A percentile compares a stretch with the other conserved stretches of the same genome.
Conservation (phyloP, 2,113 vertebrate genomes). For the Platysteira castanea region DNA sequence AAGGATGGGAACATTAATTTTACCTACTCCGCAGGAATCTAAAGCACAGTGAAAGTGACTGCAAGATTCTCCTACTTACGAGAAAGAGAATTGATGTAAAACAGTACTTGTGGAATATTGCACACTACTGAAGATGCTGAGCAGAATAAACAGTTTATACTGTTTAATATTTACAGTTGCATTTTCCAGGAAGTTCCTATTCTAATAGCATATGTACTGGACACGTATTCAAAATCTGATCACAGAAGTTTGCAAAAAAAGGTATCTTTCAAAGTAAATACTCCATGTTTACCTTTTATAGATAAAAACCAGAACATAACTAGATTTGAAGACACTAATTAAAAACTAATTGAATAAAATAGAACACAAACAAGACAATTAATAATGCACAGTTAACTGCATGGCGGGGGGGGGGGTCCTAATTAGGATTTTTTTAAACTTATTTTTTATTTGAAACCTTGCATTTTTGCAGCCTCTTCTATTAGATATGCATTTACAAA, state of each 20-base stretch:
- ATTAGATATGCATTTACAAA: background rate
- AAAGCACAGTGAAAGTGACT: background rate
- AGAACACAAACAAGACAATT: background rate
- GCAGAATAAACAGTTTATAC: background rate
- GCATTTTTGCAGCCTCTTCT: background rate
- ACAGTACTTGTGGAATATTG: background rate
- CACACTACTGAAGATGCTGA: background rate
- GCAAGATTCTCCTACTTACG: background rate
- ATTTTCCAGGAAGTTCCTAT: background rate
- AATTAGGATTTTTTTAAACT: background rate
- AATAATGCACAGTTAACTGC: background rate
- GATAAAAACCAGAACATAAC: background rate
- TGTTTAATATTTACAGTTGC: background rate
- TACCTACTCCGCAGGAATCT: background rate
- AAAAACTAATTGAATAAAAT: background rate
- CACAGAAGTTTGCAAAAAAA: background rate
- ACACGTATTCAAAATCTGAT: background rate
- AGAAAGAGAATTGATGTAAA: background rate
- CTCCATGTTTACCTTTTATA: background rate
- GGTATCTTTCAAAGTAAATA: background rate
- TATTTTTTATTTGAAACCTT: background rate
- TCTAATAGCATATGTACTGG: background rate
- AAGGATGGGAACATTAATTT: background rate
- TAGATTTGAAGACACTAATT: background rate
- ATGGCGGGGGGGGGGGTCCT: fast-evolving